Percentiles rank a stretch among this genome's conserved stretches.
phyloP scores from a whole-genome alignment of 2,888 invertebrate genomes.

The Sinopyrophorus schimmeli region DNA sequence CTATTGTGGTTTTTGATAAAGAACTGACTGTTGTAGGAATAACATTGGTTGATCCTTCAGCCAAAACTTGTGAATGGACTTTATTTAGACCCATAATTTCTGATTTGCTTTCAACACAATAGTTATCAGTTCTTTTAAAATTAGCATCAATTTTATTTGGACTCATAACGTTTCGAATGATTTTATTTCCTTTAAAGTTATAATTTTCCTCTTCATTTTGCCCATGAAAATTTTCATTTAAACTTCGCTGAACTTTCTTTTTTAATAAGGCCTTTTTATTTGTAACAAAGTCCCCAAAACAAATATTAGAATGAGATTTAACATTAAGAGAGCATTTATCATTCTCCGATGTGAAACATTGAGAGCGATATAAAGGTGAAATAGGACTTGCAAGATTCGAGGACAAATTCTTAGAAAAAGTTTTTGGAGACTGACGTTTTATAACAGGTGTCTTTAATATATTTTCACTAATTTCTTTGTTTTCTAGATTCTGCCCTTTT shows the following conservation, averaged over 20 bases:
- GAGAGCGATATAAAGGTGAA: constrained; percentile 44
- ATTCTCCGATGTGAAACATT: constrained; percentile 36
- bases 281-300: constrained; percentile 51
- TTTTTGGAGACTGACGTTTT: no score
- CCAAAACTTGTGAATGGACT: constrained; percentile 36
- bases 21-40: constrained; percentile 31
- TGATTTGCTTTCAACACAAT: constrained; percentile 1
- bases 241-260: constrained; percentile 38
- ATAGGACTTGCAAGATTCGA: constrained; percentile 39
- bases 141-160: no score
- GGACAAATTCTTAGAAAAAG: constrained; percentile 16
- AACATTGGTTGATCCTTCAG: constrained; percentile 40
- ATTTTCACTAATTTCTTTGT: no score
- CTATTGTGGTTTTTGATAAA: constrained; percentile 10
- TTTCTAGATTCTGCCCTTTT: no score
- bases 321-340: constrained; percentile 27
- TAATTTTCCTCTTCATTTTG: constrained; percentile 22
- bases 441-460: no score
- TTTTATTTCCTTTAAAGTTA: constrained; percentile 51
- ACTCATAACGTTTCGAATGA: no score
- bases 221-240: constrained; percentile 16
- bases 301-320: constrained; percentile 39
- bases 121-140: constrained; percentile 10
- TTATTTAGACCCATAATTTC: constrained; percentile 23
- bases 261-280: constrained; percentile 30